phyloP scores from a whole-genome alignment of 2,113 vertebrate genomes.

The Ammodytes marinus region DNA sequence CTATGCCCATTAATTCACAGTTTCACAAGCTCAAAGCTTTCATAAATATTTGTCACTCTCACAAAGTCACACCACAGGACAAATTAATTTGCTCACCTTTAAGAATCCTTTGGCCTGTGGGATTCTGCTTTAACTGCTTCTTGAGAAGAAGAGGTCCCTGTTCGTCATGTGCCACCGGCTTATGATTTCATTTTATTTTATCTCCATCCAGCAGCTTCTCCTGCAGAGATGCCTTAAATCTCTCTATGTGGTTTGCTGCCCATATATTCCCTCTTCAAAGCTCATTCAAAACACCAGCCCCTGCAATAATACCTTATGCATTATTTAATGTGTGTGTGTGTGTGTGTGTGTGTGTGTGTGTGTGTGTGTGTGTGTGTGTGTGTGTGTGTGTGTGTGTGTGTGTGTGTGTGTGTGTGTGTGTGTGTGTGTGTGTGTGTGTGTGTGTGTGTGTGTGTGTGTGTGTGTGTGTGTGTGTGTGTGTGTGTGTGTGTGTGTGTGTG shows the following conservation, averaged over 20 bases:
- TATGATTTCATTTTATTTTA: conserved; percentile 39
- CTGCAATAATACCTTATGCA: conserved; percentile 67
- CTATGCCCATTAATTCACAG: neutral
- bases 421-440: conserved; percentile 12
- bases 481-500: conserved; percentile 9
- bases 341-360: neutral
- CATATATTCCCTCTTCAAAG: conserved; percentile 61
- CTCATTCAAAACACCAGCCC: conserved; percentile 58
- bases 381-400: conserved; percentile 7
- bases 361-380: conserved; percentile 12
- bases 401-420: neutral
- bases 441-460: conserved; percentile 9
- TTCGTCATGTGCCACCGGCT: conserved; percentile 40
- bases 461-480: conserved; percentile 9
- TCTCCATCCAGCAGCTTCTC: conserved; percentile 52
- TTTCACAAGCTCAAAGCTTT: neutral
- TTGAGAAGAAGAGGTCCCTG: neutral
- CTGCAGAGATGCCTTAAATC: conserved; percentile 54
- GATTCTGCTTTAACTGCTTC: neutral
- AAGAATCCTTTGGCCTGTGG: neutral
- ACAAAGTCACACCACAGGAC: neutral
- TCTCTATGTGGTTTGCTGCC: conserved; percentile 41
- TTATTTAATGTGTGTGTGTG: conserved; percentile 63
- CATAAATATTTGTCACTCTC: neutral
- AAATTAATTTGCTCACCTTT: conserved; percentile 19